phyloP scores from a whole-genome alignment of 2,797 vertebrate species.

The Pogoniulus pusillus region DNA sequence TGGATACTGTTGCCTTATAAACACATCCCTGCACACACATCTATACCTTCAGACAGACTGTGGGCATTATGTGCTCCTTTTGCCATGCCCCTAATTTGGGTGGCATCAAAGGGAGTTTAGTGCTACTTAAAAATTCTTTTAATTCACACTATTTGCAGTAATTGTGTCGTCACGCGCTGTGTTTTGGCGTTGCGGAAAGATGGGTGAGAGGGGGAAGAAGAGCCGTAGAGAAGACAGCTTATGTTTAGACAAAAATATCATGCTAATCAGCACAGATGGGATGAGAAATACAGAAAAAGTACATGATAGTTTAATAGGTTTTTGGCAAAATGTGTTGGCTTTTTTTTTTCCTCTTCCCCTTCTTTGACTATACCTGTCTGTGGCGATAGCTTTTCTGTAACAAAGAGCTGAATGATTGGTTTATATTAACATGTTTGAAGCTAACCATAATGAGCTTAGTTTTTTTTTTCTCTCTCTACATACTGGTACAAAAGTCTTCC shows the following conservation, averaged over 20 bases:
- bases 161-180: constrained; percentile 16
- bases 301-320: constrained; percentile 81
- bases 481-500: constrained; percentile 49
- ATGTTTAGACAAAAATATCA: constrained; percentile 86
- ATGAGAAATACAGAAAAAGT: constrained; percentile 81
- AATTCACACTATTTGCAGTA: background rate
- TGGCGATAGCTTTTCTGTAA: constrained; percentile 31
- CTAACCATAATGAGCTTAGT: constrained; percentile 52
- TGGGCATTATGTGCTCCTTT: background rate
- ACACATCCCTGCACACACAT: background rate
- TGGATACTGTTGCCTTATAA: background rate
- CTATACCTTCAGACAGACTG: accelerated
- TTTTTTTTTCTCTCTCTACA: background rate
- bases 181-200: constrained; percentile 73
- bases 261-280: constrained; percentile 84
- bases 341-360: background rate
- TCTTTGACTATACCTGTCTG: constrained; percentile 74
- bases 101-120: background rate
- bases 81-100: background rate
- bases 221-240: constrained; percentile 79
- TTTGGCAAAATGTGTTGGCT: constrained; percentile 75
- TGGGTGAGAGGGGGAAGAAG: constrained; percentile 77
- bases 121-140: background rate
- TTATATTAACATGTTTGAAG: constrained; percentile 8
- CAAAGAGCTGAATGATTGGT: constrained; percentile 30